Evolutionary conservation across 2,888 invertebrate species (phyloP).

Genomic region (Mycalesis mineus): DNA sequence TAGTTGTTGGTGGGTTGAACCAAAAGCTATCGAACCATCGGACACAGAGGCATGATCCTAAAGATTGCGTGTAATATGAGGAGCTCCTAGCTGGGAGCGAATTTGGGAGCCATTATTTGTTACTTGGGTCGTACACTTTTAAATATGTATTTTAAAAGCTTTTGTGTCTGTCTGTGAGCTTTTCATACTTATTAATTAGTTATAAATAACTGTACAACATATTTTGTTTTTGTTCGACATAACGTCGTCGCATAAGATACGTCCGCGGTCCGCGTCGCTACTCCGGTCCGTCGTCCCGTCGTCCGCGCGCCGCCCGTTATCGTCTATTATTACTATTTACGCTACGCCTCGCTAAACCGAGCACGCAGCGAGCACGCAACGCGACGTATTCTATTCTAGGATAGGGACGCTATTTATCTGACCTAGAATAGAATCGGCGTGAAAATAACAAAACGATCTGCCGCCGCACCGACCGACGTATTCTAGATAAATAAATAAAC

Average conservation of each 20-base stretch:
- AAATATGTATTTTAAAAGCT: no score
- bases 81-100: no score
- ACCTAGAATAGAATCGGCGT: conserved; percentile 54
- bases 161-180: no score
- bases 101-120: no score
- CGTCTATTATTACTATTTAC: conserved; percentile 61
- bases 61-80: no score
- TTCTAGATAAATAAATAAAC: conserved; percentile 19
- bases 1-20: no score
- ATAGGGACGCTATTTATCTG: conserved; percentile 52
- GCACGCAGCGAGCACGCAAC: conserved; percentile 49
- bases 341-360: conserved; percentile 56
- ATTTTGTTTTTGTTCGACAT: no score
- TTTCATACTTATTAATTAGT: no score
- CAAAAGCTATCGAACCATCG: no score
- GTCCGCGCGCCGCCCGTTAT: conserved; percentile 36
- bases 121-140: no score
- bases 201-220: no score
- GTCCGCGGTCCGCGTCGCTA: conserved; percentile 13
- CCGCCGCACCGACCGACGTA: conserved; percentile 1
- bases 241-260: neutral
- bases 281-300: conserved; percentile 31
- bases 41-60: no score
- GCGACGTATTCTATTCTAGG: conserved; percentile 52
- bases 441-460: conserved; percentile 38